Evolutionary conservation across 1,140 invertebrate genomes (phyloP).

Genomic region (Bombus affinis): DNA sequence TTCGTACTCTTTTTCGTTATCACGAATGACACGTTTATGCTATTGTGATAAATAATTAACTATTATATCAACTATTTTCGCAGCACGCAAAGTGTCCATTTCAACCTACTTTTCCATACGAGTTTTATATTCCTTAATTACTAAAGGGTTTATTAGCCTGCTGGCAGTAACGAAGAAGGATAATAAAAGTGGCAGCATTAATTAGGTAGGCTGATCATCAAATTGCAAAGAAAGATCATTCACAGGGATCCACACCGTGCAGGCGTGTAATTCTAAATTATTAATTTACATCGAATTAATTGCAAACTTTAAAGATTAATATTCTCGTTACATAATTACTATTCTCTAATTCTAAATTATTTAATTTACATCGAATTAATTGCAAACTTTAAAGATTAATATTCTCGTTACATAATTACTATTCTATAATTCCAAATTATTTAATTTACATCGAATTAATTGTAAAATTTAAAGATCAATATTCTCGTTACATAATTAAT

Average conservation of each 20-base stretch:
- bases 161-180: neutral
- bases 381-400: too few species aligned
- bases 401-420: too few species aligned
- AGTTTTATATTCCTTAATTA: neutral
- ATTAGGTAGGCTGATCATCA: neutral
- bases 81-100: neutral
- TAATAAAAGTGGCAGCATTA: neutral
- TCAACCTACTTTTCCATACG: constrained; percentile 2
- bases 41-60: neutral
- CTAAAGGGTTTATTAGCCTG: neutral
- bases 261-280: neutral
- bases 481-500: too few species aligned
- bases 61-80: neutral
- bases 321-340: too few species aligned
- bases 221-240: neutral
- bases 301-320: too few species aligned
- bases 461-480: too few species aligned
- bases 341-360: too few species aligned
- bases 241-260: too few species aligned
- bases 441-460: neutral
- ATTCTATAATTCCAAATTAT: too few species aligned
- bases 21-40: neutral
- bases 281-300: neutral
- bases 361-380: neutral
- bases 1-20: neutral